These are phyloP conservation scores for Hydrochoerus hydrochaeris DNA, from an alignment of 2,113 vertebrate species.

Conservation along the genomic window DNA sequence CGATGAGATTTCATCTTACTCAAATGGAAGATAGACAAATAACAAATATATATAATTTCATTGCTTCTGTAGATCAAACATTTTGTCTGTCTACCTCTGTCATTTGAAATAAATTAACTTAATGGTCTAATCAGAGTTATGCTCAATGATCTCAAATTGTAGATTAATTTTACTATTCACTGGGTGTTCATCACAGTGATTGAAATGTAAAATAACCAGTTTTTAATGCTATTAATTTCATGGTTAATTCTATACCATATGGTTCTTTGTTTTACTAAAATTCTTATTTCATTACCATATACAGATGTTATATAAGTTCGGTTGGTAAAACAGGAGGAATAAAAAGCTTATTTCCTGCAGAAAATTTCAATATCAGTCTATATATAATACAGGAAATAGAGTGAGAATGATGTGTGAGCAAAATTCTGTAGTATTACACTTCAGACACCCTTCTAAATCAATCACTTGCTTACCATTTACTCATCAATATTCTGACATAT, in stretches of 20 bases:
- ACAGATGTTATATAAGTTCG: background rate
- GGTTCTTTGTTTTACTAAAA: background rate
- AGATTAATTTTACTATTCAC: background rate
- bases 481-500: background rate
- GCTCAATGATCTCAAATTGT: background rate
- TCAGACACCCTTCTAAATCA: background rate
- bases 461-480: background rate
- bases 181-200: background rate
- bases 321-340: background rate
- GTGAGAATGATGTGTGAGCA: background rate
- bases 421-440: background rate
- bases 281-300: background rate
- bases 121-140: background rate
- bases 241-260: background rate
- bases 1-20: background rate
- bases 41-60: background rate
- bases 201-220: background rate
- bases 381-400: background rate
- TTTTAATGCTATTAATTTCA: background rate
- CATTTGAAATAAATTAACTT: background rate
- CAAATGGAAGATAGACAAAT: background rate
- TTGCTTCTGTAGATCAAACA: background rate
- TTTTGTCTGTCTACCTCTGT: background rate
- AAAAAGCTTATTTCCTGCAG: background rate
- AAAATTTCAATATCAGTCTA: background rate